Conservation (phyloP, 2,113 vertebrate species). For the Mugil cephalus region DNA sequence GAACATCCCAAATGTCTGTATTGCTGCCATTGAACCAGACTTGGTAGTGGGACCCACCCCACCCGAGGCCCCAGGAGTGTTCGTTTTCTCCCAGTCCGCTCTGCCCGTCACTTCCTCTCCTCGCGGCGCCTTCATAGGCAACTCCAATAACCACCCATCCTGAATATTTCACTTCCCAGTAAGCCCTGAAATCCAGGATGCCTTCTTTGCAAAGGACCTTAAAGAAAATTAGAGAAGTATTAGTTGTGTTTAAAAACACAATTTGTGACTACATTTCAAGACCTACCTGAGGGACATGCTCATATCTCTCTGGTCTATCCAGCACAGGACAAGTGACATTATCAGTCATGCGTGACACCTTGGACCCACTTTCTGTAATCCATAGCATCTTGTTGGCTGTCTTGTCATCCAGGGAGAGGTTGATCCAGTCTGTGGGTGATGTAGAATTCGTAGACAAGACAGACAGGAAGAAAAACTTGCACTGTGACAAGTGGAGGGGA, state of each 20-base stretch:
- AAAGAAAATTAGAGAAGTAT: background rate
- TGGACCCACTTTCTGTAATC: slow-evolving; percentile 61
- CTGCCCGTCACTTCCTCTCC: slow-evolving; percentile 53
- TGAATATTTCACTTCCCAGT: slow-evolving; percentile 69
- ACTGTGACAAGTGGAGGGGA: no score
- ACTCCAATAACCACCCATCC: slow-evolving; percentile 68
- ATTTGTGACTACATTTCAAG: background rate
- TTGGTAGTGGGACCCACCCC: slow-evolving; percentile 67
- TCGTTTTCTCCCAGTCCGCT: slow-evolving; percentile 73
- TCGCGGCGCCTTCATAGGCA: slow-evolving; percentile 49
- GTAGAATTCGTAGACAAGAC: background rate
- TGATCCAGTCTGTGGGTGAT: slow-evolving; percentile 63
- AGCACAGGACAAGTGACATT: slow-evolving; percentile 68
- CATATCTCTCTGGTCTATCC: slow-evolving; percentile 70
- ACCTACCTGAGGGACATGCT: slow-evolving; percentile 66
- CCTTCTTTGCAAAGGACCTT: slow-evolving; percentile 70
- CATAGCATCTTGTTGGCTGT: slow-evolving; percentile 73
- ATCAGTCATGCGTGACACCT: slow-evolving; percentile 66
- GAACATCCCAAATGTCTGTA: slow-evolving; percentile 49
- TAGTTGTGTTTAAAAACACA: background rate
- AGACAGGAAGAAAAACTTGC: background rate
- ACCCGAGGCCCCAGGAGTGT: slow-evolving; percentile 71
- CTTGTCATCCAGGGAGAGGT: slow-evolving; percentile 69
- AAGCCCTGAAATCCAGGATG: slow-evolving; percentile 59
- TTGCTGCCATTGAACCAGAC: slow-evolving; percentile 48